These are phyloP conservation scores for Malacosoma neustria DNA, from an alignment of 2,888 invertebrate genomes.

Conservation along the genomic window DNA sequence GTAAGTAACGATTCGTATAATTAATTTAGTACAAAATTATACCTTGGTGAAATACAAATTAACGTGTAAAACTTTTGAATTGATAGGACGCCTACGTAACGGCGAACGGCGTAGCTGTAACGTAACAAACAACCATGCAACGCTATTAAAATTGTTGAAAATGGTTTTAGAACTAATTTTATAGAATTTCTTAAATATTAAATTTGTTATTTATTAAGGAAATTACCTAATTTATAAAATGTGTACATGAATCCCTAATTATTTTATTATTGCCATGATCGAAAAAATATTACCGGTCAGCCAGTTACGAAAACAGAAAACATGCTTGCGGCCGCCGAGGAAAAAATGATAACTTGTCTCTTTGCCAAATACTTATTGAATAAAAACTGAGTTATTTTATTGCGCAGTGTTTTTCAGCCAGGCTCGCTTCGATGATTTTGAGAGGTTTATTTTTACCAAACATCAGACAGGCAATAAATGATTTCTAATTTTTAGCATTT, in stretches of 20 bases:
- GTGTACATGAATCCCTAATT: too few relatives aligned
- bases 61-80: not conserved
- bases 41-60: not conserved
- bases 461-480: slow-evolving; percentile 6
- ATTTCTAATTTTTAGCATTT: too few relatives aligned
- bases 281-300: too few relatives aligned
- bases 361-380: slow-evolving; percentile 55
- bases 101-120: not conserved
- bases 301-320: not conserved
- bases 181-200: too few relatives aligned
- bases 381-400: slow-evolving; percentile 47
- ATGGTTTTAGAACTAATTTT: too few relatives aligned
- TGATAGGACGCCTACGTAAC: slow-evolving; percentile 12
- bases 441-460: slow-evolving; percentile 32
- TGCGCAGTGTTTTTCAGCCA: slow-evolving; percentile 46
- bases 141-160: too few relatives aligned
- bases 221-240: too few relatives aligned
- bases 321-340: slow-evolving; percentile 20
- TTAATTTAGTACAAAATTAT: not conserved
- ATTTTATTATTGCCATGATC: too few relatives aligned
- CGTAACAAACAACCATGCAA: not conserved
- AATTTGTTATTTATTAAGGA: too few relatives aligned
- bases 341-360: slow-evolving; percentile 53
- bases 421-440: slow-evolving; percentile 20
- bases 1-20: not conserved